phyloP scores from a whole-genome alignment of 1,140 invertebrate species.

The Tetramorium simillimum region DNA sequence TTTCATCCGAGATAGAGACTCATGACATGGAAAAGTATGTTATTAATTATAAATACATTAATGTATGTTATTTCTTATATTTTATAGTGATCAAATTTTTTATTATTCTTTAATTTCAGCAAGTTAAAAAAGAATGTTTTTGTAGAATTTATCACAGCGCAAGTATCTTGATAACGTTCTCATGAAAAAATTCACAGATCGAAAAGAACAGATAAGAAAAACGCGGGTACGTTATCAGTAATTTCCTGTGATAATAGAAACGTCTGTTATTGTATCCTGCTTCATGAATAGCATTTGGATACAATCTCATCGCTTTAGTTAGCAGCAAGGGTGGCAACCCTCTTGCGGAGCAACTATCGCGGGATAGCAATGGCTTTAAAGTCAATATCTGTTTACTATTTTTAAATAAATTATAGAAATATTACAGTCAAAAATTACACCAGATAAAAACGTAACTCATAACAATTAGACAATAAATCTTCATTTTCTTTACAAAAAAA shows the following conservation, averaged over 20 bases:
- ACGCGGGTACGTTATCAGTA: not conserved
- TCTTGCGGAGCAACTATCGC: slow-evolving; percentile 20
- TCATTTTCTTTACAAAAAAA: too few relatives aligned
- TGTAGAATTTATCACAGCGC: not conserved
- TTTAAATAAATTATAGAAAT: slow-evolving; percentile 3
- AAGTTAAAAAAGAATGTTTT: not conserved
- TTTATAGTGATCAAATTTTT: not conserved
- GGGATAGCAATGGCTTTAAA: not conserved
- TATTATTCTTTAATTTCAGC: not conserved
- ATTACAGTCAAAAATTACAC: not conserved
- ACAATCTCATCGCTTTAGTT: slow-evolving; percentile 79
- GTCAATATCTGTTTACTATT: slow-evolving; percentile 3
- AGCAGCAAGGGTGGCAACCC: slow-evolving; percentile 35
- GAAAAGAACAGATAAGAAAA: not conserved
- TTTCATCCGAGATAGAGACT: not conserved
- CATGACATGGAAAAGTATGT: not conserved
- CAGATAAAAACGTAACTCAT: not conserved
- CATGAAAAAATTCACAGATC: not conserved
- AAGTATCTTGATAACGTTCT: not conserved
- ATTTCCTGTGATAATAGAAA: slow-evolving; percentile 77
- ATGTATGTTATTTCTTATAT: not conserved
- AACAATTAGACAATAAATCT: not conserved
- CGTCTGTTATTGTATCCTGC: slow-evolving; percentile 48
- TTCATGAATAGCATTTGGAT: slow-evolving; percentile 82
- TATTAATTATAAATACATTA: slow-evolving; percentile 1